These are phyloP conservation scores for Oryzias javanicus DNA, from an alignment of 2,113 vertebrate species.

Conservation along the genomic window DNA sequence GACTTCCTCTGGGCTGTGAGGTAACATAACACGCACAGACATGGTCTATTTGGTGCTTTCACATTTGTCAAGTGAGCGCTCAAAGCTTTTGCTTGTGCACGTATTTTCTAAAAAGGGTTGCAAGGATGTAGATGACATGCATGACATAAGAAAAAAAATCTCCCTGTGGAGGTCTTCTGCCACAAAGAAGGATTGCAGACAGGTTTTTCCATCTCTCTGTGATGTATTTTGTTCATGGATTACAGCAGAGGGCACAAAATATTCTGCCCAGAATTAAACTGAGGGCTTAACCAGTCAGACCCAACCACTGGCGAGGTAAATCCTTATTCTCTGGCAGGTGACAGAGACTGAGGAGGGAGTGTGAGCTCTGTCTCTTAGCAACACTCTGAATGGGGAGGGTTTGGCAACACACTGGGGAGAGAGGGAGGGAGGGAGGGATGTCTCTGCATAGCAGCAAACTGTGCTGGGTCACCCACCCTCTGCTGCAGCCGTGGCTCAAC, in stretches of 20 bases:
- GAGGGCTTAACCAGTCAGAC: conserved; percentile 33
- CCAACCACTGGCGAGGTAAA: conserved; percentile 37
- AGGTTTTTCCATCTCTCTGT: conserved; percentile 18
- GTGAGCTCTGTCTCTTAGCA: conserved; percentile 58
- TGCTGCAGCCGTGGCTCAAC: conserved; percentile 73
- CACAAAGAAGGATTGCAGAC: conserved; percentile 19
- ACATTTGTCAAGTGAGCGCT: conserved; percentile 49
- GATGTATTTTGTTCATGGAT: conserved; percentile 52
- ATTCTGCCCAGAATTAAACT: conserved; percentile 33
- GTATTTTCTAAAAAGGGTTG: conserved; percentile 1
- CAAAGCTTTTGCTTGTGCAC: conserved; percentile 20
- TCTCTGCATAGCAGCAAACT: conserved; percentile 80
- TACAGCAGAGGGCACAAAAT: conserved; percentile 44
- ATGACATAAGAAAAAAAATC: background rate
- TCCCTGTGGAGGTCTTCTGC: conserved; percentile 13
- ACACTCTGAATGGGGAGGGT: conserved; percentile 48
- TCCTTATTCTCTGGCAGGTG: conserved; percentile 24
- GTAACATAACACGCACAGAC: conserved; percentile 41
- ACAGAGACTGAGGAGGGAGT: conserved; percentile 29
- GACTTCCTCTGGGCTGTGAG: conserved; percentile 39
- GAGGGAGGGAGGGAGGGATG: conserved; percentile 44
- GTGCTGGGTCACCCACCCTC: conserved; percentile 71
- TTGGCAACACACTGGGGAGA: conserved; percentile 40
- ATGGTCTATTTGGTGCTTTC: conserved; percentile 29
- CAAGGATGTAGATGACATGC: too few species aligned